A percentile compares a stretch with the other conserved stretches of the same genome.
Conservation (phyloP, 23 tunicate species). For the Halocynthia roretzi region DNA sequence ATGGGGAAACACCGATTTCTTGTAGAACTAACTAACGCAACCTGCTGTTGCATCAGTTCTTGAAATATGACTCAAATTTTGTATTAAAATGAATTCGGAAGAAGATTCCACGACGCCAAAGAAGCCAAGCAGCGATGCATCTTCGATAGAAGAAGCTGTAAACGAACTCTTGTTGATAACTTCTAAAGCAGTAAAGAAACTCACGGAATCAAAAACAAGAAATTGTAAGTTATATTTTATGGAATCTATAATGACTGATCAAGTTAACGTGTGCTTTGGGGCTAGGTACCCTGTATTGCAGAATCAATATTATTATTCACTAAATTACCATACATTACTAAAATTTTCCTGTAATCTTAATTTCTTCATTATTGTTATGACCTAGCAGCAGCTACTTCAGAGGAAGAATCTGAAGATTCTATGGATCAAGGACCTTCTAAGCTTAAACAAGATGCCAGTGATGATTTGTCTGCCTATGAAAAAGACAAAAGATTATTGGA, state of each 20-base stretch:
- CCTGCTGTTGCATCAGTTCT: too few relatives aligned
- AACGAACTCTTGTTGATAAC: constrained; percentile 24
- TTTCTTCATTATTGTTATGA: neutral
- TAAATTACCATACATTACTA: too few relatives aligned
- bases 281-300: too few relatives aligned
- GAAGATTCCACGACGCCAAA: neutral
- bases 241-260: neutral
- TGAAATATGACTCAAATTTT: too few relatives aligned
- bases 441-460: neutral
- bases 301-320: too few relatives aligned
- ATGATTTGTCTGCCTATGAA: neutral
- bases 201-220: constrained; percentile 10
- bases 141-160: constrained; percentile 17
- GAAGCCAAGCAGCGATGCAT: neutral
- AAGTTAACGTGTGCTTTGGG: neutral
- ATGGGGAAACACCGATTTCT: too few relatives aligned
- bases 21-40: too few relatives aligned
- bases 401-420: neutral
- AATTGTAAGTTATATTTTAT: neutral
- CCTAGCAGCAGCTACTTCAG: neutral
- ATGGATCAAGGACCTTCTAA: too few relatives aligned
- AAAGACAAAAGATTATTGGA: constrained; percentile 14
- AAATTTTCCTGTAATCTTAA: neutral
- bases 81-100: too few relatives aligned
- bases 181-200: constrained; percentile 18